Conservation (phyloP, 1,140 invertebrate genomes). For the Leptinotarsa defecta region DNA sequence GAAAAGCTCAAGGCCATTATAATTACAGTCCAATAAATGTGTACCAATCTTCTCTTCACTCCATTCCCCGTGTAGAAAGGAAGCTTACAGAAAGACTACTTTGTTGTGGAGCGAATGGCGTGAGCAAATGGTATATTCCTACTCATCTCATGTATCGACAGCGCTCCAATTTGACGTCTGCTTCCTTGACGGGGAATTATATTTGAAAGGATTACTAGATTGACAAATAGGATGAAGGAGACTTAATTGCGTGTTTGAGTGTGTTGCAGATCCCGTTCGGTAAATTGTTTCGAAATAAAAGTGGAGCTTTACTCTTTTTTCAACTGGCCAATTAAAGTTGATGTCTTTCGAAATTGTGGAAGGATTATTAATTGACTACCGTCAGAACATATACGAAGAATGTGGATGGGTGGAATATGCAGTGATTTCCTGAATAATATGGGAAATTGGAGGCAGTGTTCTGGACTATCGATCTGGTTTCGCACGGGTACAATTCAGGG, state of each 20-base stretch:
- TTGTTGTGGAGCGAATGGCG: background rate
- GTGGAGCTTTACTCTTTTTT: background rate
- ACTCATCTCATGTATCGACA: slow-evolving; percentile 36
- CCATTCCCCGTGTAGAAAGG: background rate
- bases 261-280: slow-evolving; percentile 35
- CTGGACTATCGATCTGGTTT: no score
- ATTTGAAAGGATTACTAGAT: slow-evolving; percentile 50
- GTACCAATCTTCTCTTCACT: no score
- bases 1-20: no score
- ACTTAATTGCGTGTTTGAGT: slow-evolving; percentile 47
- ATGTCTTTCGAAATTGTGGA: no score
- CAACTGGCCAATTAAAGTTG: no score
- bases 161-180: slow-evolving; percentile 46
- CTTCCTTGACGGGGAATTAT: slow-evolving; percentile 46
- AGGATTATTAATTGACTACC: no score
- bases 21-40: no score
- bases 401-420: no score
- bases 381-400: no score
- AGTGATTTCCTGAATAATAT: no score
- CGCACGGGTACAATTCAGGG: no score
- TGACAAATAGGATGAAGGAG: slow-evolving; percentile 49
- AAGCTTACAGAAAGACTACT: background rate
- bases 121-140: slow-evolving; percentile 8
- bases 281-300: slow-evolving; percentile 31
- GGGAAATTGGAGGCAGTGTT: no score